Evolutionary conservation across 1,140 invertebrate species (phyloP), one percentile per base, ranked within the genome.

Genomic region (Tribolium madens): DNA sequence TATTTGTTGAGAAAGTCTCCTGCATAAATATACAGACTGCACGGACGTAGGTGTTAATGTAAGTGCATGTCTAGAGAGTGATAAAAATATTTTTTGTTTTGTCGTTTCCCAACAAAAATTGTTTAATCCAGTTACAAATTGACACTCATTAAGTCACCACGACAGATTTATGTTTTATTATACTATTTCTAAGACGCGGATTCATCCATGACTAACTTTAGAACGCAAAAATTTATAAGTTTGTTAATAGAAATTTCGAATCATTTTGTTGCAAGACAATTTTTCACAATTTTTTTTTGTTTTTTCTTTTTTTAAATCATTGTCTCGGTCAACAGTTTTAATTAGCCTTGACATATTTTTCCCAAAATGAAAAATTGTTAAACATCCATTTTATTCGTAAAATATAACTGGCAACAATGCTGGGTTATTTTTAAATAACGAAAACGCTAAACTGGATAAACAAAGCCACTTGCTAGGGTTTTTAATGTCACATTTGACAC

Each of bases 161-260:
- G 52, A 57, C 52, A 57, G 52, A 57, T 57, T 57, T 57, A 57
- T 57, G 52, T 15, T 42, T 50, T 26, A 57, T 17, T 57, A 21
- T 57, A 57, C 52, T 57, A 57, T 57, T 57, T 57, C 21, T 57
- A 26, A 57, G 52, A 18, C 7, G 52, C 52, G 52, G 52, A 57
- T 57, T 57, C 52, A 57, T 57, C 52, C 52, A 57, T 57, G 52
- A 57, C 52, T 57, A 57, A 57, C 52, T 57, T 57, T 21, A 57
- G 52, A 57, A 57, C 18, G 21, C 52, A 57, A 57, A 26, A 57
- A 57, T 57, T 57, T 57, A 57, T 57, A 57, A 21, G 52, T 57
- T 10, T 57, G 13, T 57, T 18, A 57, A 26, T 26, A 57, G 17
- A 57, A 9, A 26, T 57, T 42, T 42, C 36, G 36, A 4, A 42